Base-by-base conservation (phyloP, 2,797 vertebrate species). In the Tinamus major region DNA sequence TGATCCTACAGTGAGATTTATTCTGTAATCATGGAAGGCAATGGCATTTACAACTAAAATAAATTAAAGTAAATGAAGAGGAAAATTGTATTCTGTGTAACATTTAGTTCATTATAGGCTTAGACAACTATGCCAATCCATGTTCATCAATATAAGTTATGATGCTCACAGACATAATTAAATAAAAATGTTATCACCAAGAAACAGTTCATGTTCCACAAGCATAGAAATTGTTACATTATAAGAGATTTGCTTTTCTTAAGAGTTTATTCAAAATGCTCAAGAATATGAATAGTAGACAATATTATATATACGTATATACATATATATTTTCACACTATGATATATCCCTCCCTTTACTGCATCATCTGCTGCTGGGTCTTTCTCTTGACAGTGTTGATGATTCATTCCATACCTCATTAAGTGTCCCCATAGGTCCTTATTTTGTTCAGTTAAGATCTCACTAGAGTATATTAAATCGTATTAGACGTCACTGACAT, bases 21-120 rank as follows among this genome's bases (percentile, higher is more conserved):
- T 96, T 95, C 86, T 7, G 2, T 94, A 87, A 94, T 96, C 95
- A 92, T 82, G 79, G 91, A 97, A 97, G 58, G 86, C 94, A 96
- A 90, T 90, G 74, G 46, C 93, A 97, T 96, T 97, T 97, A 96
- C 91, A 95, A 87, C 89, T 90, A 96, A 88, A 97, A 97, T 97
- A 97, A 96, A 97, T 97, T 97, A 97, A 96, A 97, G 76, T 95
- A 98, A 97, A 97, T 97, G 93, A 97, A 97, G 96, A 97, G 96
- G 97, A 98, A 98, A 97, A 97, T 97, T 97, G 91, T 97, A 94
- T 97, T 97, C 91, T 96, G 78, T 96, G 90, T 97, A 97, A 96
- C 95, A 96, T 97, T 98, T 97, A 97, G 94, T 97, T 98, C 97
- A 97, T 98, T 97, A 97, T 96, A 95, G 80, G 88, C 90, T 95